These are phyloP conservation scores for Phorcus lineatus DNA, from an alignment of 2,888 invertebrate genomes.

Conservation along the genomic window DNA sequence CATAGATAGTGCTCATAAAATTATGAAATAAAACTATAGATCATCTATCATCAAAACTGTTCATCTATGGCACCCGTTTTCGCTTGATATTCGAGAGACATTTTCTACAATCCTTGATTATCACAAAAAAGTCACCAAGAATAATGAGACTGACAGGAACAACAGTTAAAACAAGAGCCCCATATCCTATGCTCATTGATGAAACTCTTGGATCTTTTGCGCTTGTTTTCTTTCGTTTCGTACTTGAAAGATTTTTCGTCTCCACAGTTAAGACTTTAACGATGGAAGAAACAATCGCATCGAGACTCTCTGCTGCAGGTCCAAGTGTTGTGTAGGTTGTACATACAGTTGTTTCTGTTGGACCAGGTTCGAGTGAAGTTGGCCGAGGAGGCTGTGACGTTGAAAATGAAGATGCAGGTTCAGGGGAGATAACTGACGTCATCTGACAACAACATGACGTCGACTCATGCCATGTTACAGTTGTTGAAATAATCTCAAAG, in stretches of 20 bases:
- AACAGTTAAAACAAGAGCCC: not conserved
- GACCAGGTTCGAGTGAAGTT: not conserved
- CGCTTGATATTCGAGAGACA: no score
- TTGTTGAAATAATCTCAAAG: not conserved
- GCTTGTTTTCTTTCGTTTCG: not conserved
- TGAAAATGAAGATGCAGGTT: not conserved
- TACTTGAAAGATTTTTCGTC: not conserved
- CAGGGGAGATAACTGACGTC: not conserved
- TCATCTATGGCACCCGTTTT: no score
- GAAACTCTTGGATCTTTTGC: not conserved
- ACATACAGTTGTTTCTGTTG: not conserved
- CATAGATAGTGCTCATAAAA: no score
- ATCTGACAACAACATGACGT: not conserved
- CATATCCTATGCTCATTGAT: not conserved
- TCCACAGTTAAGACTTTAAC: not conserved
- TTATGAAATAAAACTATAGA: no score
- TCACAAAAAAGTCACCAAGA: not conserved
- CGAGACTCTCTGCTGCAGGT: not conserved
- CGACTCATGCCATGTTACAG: not conserved
- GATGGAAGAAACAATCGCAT: not conserved
- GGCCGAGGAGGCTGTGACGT: not conserved
- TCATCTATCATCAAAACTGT: no score
- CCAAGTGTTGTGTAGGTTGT: not conserved
- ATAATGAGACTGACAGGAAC: not conserved
- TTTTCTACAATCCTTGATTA: not conserved